phyloP scores from a whole-genome alignment of 1,140 invertebrate species.

The Lamellibrachia luymesi region DNA sequence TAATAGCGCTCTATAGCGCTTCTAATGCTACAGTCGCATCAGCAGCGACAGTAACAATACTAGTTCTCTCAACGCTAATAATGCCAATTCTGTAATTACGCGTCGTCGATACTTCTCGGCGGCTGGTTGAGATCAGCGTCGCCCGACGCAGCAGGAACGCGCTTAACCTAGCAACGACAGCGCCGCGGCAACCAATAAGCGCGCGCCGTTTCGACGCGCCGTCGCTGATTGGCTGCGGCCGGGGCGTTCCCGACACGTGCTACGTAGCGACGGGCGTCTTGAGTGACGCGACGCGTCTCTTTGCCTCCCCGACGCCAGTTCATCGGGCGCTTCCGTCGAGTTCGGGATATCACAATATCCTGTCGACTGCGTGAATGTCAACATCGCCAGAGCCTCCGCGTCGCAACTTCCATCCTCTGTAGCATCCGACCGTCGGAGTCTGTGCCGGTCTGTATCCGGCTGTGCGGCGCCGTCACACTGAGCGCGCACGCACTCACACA shows the following conservation, averaged over 20 bases:
- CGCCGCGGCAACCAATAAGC: not conserved
- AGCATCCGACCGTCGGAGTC: not conserved
- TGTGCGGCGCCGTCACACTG: not conserved
- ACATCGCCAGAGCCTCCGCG: not conserved
- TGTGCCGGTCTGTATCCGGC: not conserved
- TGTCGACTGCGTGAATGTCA: not conserved
- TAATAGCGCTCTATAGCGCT: not conserved
- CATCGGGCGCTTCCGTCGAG: not conserved
- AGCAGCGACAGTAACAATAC: not conserved
- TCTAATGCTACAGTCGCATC: not conserved
- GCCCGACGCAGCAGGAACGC: not conserved
- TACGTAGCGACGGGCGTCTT: not conserved
- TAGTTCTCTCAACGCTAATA: not conserved
- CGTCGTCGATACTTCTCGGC: not conserved
- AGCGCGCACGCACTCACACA: not conserved
- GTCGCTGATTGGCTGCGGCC: not conserved
- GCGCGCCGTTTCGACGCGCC: not conserved
- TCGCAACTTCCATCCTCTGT: not conserved
- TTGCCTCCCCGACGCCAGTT: not conserved
- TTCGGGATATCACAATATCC: not conserved
- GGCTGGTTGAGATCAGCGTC: not conserved
- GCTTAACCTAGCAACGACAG: not conserved
- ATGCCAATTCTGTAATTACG: not conserved
- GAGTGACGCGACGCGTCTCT: not conserved
- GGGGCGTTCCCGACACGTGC: not conserved